Evolutionary conservation across 1,140 invertebrate genomes (phyloP).

Genomic region (Akabosia matsudoensis): DNA sequence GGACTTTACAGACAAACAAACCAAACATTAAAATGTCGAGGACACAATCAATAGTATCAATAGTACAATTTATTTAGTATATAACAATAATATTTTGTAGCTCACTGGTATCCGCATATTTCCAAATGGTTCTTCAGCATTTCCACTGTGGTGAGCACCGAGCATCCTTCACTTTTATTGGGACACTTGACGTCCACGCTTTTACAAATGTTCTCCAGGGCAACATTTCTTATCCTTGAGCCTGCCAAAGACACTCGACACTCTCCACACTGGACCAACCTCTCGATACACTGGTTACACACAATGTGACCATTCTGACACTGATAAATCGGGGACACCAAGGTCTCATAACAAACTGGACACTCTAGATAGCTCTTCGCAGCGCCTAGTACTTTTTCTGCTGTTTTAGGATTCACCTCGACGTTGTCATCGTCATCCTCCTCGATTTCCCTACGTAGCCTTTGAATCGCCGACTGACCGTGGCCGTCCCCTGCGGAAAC

Average conservation of each 20-base stretch:
- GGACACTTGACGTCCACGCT: conserved; percentile 13
- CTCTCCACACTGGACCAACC: conserved; percentile 22
- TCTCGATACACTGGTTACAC: conserved; percentile 23
- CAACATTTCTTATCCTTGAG: not conserved
- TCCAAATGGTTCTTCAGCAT: conserved; percentile 13
- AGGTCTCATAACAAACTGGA: conserved; percentile 24
- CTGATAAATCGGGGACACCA: conserved; percentile 23
- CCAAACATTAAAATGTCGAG: too few relatives aligned
- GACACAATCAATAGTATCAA: too few relatives aligned
- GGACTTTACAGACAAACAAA: not conserved
- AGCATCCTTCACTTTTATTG: not conserved
- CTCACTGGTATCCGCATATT: conserved; percentile 15
- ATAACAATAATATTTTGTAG: not conserved
- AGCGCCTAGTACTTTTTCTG: not conserved
- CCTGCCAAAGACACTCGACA: conserved; percentile 19
- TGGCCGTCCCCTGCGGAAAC: too few relatives aligned
- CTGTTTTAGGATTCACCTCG: not conserved
- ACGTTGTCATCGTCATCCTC: not conserved
- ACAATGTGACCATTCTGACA: conserved; percentile 37
- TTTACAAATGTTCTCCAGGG: conserved; percentile 16
- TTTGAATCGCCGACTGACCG: too few relatives aligned
- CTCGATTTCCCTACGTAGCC: not conserved
- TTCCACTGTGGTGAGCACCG: not conserved
- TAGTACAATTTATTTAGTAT: too few relatives aligned
- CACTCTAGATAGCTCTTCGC: conserved; percentile 21